Evolutionary conservation across 2,113 vertebrate species (phyloP), one percentile per base, ranked within the genome.

Genomic region (Hiodon tergisus): DNA sequence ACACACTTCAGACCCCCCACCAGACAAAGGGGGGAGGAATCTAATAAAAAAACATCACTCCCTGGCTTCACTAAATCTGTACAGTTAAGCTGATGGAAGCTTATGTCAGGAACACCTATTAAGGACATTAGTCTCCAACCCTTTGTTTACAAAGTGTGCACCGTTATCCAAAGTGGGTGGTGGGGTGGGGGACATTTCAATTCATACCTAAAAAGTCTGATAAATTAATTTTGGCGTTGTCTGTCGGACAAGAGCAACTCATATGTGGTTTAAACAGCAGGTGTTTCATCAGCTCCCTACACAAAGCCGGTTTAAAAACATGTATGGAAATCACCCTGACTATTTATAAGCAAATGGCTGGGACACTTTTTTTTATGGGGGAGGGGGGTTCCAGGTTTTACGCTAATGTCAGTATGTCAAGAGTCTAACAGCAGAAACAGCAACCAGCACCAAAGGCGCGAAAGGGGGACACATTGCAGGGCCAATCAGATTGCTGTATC

Each of bases 61-160:
- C 57, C n/a, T 8, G 50, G 86, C 70, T 75, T 65, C 68, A 82
- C 85, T 87, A 85, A 88, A 80, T 76, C 78, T 51, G 69, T 63
- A 63, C 75, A 58, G 83, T 73, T 88, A 89, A 91, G 83, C 88
- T 78, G 86, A 83, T 90, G 83, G 84, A 86, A 82, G 77, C 76
- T 11, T 78, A 79, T 77, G 73, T 80, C 72, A 82, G 78, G 78
- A 81, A 77, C 81, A 76, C 75, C 81, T 80, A 76, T 59, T 70
- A 83, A 81, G 78, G 83, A 80, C 81, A 81, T 86, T 83, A 87
- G 52, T 85, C 72, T 71, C 78, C 65, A 89, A 83, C 80, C 78
- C 77, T 86, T 90, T 89, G 87, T 89, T 89, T 89, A 83, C 80
- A 81, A 66, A 79, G 72, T 72, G 71, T 31, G 16, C 13, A 83